A percentile compares a stretch with the other conserved stretches of the same genome.
Evolutionary conservation across 2,797 vertebrate species (phyloP).

Genomic region (Salarias fasciatus): DNA sequence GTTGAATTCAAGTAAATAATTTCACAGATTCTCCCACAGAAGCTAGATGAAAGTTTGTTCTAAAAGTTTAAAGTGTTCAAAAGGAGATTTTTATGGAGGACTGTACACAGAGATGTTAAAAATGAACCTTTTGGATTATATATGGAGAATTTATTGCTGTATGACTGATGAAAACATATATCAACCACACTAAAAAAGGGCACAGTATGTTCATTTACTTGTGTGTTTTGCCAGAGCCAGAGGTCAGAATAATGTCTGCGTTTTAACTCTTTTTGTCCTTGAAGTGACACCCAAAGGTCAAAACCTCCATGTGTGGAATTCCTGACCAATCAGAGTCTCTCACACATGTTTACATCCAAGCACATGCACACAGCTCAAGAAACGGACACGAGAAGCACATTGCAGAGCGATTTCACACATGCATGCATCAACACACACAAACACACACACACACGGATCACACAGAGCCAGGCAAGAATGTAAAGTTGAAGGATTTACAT

Average conservation of each 20-base stretch:
- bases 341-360: slow-evolving; percentile 60
- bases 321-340: slow-evolving; percentile 5
- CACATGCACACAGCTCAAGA: slow-evolving; percentile 42
- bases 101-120: no score
- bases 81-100: no score
- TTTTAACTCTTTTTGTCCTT: slow-evolving; percentile 43
- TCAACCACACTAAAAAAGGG: no score
- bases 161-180: no score
- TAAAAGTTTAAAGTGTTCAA: no score
- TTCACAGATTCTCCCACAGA: no score
- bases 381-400: slow-evolving; percentile 27
- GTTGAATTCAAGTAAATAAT: no score
- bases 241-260: neutral
- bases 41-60: no score
- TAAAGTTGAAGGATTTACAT: neutral
- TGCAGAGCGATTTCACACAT: slow-evolving; percentile 51
- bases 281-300: slow-evolving; percentile 56
- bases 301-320: slow-evolving; percentile 34
- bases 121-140: no score
- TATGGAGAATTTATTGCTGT: no score
- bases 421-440: slow-evolving; percentile 37
- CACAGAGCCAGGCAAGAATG: slow-evolving; percentile 11
- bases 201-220: neutral
- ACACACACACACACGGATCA: neutral
- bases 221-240: no score